A percentile compares a stretch with the other conserved stretches of the same genome.
These are phyloP conservation scores for Papilio polyxenes DNA, from an alignment of 1,140 invertebrate genomes.

Conservation along the genomic window DNA sequence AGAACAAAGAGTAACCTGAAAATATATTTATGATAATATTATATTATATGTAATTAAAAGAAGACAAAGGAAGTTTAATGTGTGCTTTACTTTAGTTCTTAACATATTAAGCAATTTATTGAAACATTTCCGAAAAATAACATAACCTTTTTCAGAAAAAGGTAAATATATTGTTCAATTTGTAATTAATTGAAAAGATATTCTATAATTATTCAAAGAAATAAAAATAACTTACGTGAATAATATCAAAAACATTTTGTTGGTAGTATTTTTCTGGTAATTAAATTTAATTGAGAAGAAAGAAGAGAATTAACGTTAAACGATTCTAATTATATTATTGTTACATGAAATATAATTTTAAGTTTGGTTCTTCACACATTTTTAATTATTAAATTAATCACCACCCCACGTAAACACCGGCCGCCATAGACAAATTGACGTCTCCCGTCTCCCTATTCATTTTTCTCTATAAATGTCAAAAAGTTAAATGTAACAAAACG, in stretches of 20 bases:
- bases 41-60: neutral
- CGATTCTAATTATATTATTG: neutral
- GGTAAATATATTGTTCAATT: neutral
- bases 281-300: neutral
- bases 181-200: neutral
- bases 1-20: constrained; percentile 59
- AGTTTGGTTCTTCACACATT: neutral
- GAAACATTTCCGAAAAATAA: neutral
- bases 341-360: constrained; percentile 16
- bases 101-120: neutral
- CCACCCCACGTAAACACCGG: constrained; percentile 23
- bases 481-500: neutral
- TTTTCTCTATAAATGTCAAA: neutral
- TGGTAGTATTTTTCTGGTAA: neutral
- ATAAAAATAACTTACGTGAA: constrained; percentile 43
- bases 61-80: neutral
- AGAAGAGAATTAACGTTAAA: neutral
- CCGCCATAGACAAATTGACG: constrained; percentile 6
- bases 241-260: constrained; percentile 45
- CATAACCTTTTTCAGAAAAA: neutral
- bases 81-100: neutral
- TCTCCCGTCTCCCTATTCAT: neutral
- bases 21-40: constrained; percentile 24
- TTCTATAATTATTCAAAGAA: constrained; percentile 15
- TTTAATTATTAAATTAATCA: constrained; percentile 25